Conservation (phyloP, 2,113 vertebrate genomes). For the Spilogale gracilis region DNA sequence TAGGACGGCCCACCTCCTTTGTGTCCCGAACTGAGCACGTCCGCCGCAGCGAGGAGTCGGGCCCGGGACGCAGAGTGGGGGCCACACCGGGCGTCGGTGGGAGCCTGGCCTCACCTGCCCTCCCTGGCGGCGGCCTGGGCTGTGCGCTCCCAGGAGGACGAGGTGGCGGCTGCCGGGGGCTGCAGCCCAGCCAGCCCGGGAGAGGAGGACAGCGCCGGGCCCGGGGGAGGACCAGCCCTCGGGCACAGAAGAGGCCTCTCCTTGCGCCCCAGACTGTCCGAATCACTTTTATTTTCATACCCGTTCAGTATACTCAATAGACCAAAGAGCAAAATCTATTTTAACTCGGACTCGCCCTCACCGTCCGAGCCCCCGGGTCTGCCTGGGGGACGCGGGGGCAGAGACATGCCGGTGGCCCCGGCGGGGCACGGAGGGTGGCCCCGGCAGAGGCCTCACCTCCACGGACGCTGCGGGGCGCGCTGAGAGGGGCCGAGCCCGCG, state of each 20-base stretch:
- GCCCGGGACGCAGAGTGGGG: constrained; percentile 79
- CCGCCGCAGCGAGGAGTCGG: constrained; percentile 82
- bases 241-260: constrained; percentile 86
- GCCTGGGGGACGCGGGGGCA: constrained; percentile 82
- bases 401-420: constrained; percentile 81
- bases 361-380: constrained; percentile 83
- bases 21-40: constrained; percentile 86
- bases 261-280: constrained; percentile 93
- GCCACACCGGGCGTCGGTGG: constrained; percentile 82
- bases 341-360: constrained; percentile 88
- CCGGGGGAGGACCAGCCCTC: constrained; percentile 82
- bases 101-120: constrained; percentile 81
- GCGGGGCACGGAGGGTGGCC: constrained; percentile 75
- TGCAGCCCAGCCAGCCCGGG: constrained; percentile 85
- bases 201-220: constrained; percentile 82
- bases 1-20: constrained; percentile 87
- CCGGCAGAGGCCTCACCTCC: constrained; percentile 72
- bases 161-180: constrained; percentile 71
- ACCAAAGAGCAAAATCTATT: constrained; percentile 97
- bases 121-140: constrained; percentile 82
- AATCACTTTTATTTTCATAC: constrained; percentile 95
- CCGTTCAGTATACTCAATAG: constrained; percentile 95
- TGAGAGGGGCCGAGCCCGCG: constrained; percentile 78
- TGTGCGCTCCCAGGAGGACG: constrained; percentile 60
- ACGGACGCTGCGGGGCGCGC: constrained; percentile 75